These are phyloP conservation scores for Camptogramma bilineatum DNA, from an alignment of 2,888 invertebrate genomes.

Conservation along the genomic window DNA sequence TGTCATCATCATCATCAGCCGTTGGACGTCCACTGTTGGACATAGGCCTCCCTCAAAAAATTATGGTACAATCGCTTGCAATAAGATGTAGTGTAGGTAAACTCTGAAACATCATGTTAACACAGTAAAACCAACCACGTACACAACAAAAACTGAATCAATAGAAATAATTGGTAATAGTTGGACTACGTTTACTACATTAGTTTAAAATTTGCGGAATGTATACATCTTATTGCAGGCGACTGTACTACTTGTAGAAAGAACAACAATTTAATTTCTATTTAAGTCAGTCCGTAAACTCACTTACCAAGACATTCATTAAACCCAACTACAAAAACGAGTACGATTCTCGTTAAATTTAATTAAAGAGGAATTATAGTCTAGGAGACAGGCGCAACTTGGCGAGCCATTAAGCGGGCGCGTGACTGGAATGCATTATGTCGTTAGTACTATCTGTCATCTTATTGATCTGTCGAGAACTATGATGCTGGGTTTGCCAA, in stretches of 20 bases:
- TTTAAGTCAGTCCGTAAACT: neutral
- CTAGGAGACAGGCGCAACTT: slow-evolving; percentile 3
- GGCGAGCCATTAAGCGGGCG: slow-evolving; percentile 11
- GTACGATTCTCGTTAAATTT: slow-evolving; percentile 8
- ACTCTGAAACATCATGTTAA: too few species aligned
- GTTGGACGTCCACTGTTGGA: too few species aligned
- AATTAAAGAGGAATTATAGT: slow-evolving; percentile 17
- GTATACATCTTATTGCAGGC: too few species aligned
- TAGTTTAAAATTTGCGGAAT: too few species aligned
- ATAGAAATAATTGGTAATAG: too few species aligned
- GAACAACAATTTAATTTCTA: neutral
- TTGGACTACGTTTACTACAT: too few species aligned
- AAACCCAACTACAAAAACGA: neutral
- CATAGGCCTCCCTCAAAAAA: too few species aligned
- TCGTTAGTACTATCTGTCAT: slow-evolving; percentile 17
- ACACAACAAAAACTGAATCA: too few species aligned
- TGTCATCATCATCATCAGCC: too few species aligned
- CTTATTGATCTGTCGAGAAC: neutral
- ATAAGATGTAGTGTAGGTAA: too few species aligned
- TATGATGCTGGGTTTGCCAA: neutral
- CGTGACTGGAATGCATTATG: slow-evolving; percentile 18
- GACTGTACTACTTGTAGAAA: neutral
- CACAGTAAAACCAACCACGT: too few species aligned
- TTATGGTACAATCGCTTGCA: too few species aligned
- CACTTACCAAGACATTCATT: neutral